These are phyloP conservation scores for Ophion costatus DNA, from an alignment of 2,888 invertebrate species.

Conservation along the genomic window DNA sequence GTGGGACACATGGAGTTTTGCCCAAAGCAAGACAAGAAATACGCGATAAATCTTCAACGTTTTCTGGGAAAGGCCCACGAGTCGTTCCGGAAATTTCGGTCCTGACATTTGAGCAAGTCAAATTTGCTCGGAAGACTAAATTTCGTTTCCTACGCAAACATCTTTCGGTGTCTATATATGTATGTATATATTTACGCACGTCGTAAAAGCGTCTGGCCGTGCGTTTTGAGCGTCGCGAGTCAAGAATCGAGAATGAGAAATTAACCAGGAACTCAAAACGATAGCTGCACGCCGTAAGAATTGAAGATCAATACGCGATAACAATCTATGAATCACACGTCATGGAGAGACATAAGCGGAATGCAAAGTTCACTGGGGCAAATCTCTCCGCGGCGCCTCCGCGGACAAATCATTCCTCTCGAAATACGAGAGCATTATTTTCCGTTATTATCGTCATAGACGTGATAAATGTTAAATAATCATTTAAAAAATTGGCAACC, in stretches of 20 bases:
- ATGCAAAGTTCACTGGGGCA: no score
- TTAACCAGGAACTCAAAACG: constrained; percentile 7
- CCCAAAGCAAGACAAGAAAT: background rate
- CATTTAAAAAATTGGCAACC: no score
- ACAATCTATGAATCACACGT: background rate
- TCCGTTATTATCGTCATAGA: no score
- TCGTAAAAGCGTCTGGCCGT: background rate
- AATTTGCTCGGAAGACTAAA: background rate
- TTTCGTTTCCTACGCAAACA: background rate
- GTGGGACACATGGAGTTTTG: background rate
- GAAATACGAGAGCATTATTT: no score
- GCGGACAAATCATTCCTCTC: no score
- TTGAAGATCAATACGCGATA: constrained; percentile 17
- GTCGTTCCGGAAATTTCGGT: background rate
- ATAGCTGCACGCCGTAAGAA: constrained; percentile 5
- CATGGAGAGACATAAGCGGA: no score
- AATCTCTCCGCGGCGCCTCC: no score
- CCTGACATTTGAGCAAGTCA: background rate
- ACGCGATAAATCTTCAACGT: background rate
- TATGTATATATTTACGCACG: background rate
- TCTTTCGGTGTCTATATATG: background rate
- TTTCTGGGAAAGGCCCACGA: background rate
- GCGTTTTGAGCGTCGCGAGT: background rate
- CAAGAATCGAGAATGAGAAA: constrained; percentile 18
- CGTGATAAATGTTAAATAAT: no score